Percentiles rank a stretch among this genome's conserved stretches.
Evolutionary conservation across 2,888 invertebrate species (phyloP).

Genomic region (Microdon myrmicae): DNA sequence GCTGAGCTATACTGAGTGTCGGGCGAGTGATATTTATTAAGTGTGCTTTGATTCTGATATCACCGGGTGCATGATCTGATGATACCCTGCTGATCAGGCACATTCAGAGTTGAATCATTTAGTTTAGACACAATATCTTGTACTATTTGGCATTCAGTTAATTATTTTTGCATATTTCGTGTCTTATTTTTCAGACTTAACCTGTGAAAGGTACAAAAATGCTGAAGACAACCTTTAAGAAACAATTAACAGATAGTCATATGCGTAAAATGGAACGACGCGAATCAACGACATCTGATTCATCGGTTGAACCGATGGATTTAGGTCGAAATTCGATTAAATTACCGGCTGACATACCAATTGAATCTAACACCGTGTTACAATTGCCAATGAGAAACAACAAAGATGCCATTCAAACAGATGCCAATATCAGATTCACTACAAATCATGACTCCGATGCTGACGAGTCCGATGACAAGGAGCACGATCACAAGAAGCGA

Average conservation of each 20-base stretch:
- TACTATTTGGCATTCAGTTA: too few relatives aligned
- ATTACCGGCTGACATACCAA: constrained; percentile 54
- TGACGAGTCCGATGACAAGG: constrained; percentile 45
- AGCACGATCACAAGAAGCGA: constrained; percentile 27
- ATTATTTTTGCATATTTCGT: not conserved
- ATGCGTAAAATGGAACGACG: constrained; percentile 62
- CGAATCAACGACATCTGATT: constrained; percentile 65
- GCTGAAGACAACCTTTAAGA: constrained; percentile 42
- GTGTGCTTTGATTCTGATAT: too few relatives aligned
- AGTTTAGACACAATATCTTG: too few relatives aligned
- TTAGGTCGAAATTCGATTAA: constrained; percentile 63
- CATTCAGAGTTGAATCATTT: too few relatives aligned
- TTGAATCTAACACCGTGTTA: constrained; percentile 14
- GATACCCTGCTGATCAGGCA: too few relatives aligned
- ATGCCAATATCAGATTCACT: constrained; percentile 38
- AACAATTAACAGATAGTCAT: constrained; percentile 37
- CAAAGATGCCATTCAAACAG: constrained; percentile 45
- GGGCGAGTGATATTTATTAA: not conserved
- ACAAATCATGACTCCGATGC: constrained; percentile 48
- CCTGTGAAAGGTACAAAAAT: constrained; percentile 20
- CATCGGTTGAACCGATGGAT: constrained; percentile 66
- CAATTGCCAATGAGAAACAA: constrained; percentile 28
- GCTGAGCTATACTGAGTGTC: not conserved
- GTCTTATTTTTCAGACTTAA: constrained; percentile 25
- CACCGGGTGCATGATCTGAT: too few relatives aligned